Evolutionary conservation across 2,888 invertebrate genomes (phyloP).

Genomic region (Pheosia gnoma): DNA sequence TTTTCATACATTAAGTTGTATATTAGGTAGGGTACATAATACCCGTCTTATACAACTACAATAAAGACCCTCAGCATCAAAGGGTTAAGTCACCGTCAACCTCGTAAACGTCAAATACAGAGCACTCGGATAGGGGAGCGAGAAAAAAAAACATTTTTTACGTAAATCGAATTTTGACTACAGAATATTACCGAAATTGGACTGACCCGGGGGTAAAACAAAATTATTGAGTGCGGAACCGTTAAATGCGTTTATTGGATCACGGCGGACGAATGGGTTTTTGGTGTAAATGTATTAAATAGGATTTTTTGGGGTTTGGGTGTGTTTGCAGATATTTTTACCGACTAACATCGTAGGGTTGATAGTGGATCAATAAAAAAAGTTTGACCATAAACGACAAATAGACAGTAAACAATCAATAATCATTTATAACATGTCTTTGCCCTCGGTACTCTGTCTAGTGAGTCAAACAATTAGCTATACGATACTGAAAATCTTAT

Average conservation of each 20-base stretch:
- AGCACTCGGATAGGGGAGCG: constrained; percentile 56
- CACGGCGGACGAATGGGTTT: constrained; percentile 58
- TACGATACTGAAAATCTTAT: no score
- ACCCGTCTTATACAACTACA: neutral
- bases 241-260: constrained; percentile 70
- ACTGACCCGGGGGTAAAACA: constrained; percentile 72
- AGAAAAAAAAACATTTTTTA: constrained; percentile 62
- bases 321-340: neutral
- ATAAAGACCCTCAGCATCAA: constrained; percentile 15
- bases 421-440: no score
- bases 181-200: constrained; percentile 72
- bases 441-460: no score
- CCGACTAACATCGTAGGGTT: no score
- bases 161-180: constrained; percentile 75
- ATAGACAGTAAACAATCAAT: no score
- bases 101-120: constrained; percentile 70
- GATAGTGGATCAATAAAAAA: no score
- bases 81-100: constrained; percentile 49
- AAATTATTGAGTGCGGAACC: constrained; percentile 70
- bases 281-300: constrained; percentile 45
- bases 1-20: neutral
- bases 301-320: constrained; percentile 16
- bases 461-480: no score
- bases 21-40: constrained; percentile 39
- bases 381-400: no score